A percentile compares a stretch with the other conserved stretches of the same genome.
phyloP scores from a whole-genome alignment of 2,113 vertebrate species.

The Nymphicus hollandicus region DNA sequence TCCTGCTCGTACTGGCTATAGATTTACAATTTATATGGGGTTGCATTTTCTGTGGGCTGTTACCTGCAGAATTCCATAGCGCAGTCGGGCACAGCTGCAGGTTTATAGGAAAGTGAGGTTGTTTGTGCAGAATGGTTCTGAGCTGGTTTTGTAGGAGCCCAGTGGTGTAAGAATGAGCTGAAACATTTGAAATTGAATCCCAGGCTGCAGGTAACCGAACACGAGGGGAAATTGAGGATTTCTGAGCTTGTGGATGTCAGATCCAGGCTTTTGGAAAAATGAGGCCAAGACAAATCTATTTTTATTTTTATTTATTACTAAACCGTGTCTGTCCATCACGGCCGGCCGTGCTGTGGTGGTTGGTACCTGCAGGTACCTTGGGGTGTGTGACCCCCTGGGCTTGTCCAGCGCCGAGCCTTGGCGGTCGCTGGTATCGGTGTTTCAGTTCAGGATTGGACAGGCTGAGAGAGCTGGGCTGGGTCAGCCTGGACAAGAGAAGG shows the following conservation, averaged over 20 bases:
- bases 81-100: accelerated
- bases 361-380: neutral
- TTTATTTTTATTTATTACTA: too few species aligned
- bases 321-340: accelerated
- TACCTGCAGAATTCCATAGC: neutral
- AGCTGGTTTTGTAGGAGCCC: neutral
- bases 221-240: neutral
- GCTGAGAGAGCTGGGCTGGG: neutral
- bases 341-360: accelerated
- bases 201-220: neutral
- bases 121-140: neutral
- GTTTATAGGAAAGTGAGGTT: neutral
- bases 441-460: accelerated
- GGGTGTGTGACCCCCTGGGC: neutral
- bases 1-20: neutral
- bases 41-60: neutral
- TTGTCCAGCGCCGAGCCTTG: neutral
- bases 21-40: neutral
- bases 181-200: neutral
- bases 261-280: neutral
- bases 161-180: neutral
- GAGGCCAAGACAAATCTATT: neutral
- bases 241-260: neutral
- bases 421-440: accelerated
- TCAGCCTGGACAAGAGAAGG: neutral